Conservation (phyloP, 1,140 invertebrate species). For the Microplitis demolitor region DNA sequence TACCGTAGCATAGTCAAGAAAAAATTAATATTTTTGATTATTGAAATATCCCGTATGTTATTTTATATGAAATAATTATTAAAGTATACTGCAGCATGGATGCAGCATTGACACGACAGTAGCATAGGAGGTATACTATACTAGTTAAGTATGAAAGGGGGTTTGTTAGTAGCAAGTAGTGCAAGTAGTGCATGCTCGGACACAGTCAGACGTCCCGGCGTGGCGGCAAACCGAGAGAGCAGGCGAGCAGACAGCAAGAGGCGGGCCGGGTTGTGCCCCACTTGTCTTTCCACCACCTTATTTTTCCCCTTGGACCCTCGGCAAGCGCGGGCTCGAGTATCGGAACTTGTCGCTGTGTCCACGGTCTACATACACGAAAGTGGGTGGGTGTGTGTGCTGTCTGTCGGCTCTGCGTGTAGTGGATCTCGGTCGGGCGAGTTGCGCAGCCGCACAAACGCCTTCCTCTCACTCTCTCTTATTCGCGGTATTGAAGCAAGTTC, state of each 20-base stretch:
- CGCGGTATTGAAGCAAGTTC: too few relatives aligned
- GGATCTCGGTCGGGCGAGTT: neutral
- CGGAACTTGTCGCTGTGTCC: too few relatives aligned
- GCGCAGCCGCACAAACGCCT: neutral
- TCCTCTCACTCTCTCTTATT: neutral
- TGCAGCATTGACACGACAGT: neutral
- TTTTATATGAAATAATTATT: neutral
- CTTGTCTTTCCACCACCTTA: constrained; percentile 8
- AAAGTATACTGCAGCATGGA: neutral
- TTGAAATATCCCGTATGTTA: too few relatives aligned
- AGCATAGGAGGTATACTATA: neutral
- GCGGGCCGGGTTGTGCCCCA: constrained; percentile 27
- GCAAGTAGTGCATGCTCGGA: constrained; percentile 33
- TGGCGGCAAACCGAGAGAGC: constrained; percentile 19
- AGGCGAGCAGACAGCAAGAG: constrained; percentile 45
- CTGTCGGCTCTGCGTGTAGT: too few relatives aligned
- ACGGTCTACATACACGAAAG: too few relatives aligned
- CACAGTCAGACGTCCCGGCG: constrained; percentile 39
- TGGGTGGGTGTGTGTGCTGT: too few relatives aligned
- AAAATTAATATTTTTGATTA: too few relatives aligned
- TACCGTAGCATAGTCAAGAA: too few relatives aligned
- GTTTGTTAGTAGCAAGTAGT: neutral
- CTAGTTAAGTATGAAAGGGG: too few relatives aligned
- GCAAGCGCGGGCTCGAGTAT: neutral
- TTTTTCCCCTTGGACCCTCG: neutral